Conservation (phyloP, 30 jellyfish, hydroid and myxozoan genomes). For the Mastigias papua region DNA sequence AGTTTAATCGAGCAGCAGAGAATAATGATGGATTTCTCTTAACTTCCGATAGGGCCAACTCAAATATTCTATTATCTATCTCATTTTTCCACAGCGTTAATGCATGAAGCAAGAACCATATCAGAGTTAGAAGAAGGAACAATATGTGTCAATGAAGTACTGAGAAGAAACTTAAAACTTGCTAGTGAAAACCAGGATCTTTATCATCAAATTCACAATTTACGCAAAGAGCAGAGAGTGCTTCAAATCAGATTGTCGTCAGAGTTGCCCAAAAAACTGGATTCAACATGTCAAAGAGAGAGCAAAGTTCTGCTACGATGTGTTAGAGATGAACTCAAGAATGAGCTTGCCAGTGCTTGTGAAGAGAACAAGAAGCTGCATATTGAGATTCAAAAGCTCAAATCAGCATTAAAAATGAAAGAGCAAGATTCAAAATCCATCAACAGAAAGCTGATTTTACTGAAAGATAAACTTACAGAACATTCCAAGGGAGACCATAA, state of each 20-base stretch:
- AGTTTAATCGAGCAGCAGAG: no score
- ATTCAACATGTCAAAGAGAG: no score
- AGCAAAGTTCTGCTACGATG: no score
- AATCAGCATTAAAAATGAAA: background rate
- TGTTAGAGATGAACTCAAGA: conserved; percentile 1
- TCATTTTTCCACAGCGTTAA: background rate
- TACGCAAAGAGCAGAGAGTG: background rate
- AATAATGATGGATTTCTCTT: no score
- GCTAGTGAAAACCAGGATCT: background rate
- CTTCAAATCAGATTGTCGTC: background rate
- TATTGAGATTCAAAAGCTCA: background rate
- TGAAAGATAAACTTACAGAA: background rate
- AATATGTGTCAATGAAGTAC: background rate
- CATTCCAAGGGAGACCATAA: no score
- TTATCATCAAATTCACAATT: background rate
- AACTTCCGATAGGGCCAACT: no score
- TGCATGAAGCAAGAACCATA: background rate
- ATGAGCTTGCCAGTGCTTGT: background rate
- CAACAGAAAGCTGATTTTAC: background rate
- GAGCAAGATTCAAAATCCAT: background rate
- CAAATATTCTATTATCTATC: no score
- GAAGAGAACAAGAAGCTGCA: background rate
- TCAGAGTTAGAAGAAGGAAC: background rate
- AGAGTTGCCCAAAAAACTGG: no score
- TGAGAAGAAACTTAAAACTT: background rate